phyloP scores from a whole-genome alignment of 2,888 invertebrate species.

The Catocala nupta region DNA sequence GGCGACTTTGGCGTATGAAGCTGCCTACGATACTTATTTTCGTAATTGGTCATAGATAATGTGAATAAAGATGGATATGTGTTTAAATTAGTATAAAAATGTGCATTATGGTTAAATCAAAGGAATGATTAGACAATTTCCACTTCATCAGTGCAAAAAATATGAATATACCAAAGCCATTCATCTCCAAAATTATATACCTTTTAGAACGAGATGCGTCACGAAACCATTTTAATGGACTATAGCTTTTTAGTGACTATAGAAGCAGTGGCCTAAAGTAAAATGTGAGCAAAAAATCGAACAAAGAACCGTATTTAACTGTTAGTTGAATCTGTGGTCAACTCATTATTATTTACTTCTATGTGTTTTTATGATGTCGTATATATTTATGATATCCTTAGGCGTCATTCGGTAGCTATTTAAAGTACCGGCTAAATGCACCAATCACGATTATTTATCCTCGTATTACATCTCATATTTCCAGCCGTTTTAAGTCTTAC shows the following conservation, averaged over 20 bases:
- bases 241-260: constrained; percentile 24
- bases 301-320: constrained; percentile 39
- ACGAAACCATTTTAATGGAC: constrained; percentile 11
- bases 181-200: constrained; percentile 6
- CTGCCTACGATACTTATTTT: too few species aligned
- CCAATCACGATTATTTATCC: too few species aligned
- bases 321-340: constrained; percentile 12
- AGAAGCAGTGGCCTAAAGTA: constrained; percentile 44
- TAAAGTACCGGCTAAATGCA: too few species aligned
- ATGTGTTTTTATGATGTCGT: not conserved
- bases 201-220: constrained; percentile 5
- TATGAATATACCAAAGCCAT: not conserved
- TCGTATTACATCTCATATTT: too few species aligned
- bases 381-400: not conserved
- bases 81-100: too few species aligned
- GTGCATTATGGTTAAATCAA: not conserved
- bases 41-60: too few species aligned
- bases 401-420: too few species aligned
- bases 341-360: not conserved
- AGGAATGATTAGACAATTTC: not conserved
- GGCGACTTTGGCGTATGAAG: too few species aligned
- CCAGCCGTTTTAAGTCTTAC: too few species aligned
- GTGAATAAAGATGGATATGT: too few species aligned
- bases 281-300: constrained; percentile 26
- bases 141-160: constrained; percentile 12